Base-by-base conservation (phyloP, 2,797 vertebrate species). In the Halcyon badia region DNA sequence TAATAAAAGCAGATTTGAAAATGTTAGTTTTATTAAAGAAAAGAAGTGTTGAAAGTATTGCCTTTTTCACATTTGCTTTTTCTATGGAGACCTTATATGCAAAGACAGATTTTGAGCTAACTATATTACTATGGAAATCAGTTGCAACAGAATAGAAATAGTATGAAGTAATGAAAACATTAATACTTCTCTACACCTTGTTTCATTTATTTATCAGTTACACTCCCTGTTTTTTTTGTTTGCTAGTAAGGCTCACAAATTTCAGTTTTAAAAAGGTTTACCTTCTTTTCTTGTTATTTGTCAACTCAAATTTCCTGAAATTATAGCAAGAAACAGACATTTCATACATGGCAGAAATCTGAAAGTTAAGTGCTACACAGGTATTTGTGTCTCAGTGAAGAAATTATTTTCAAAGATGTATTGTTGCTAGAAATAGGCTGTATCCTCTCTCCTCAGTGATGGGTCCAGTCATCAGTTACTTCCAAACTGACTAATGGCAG, bases 111-210 rank as follows among this genome's bases (percentile, higher is more conserved):
- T 98, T 97, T 97, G 96, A 97, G 97, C 97, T 98, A 98, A 98
- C 97, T 97, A 66, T 97, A 98, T 98, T 98, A 98, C 97, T 98
- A 98, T 98, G 98, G 98, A 98, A 98, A 98, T 98, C 95, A 98
- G 95, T 89, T 96, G 83, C 96, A 97, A 97, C 96, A 95, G 97
- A 98, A 97, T 95, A 97, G 97, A 98, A 98, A 98, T 95, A 96
- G 96, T 97, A 96, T 90, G 97, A 98, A 98, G 98, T 98, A 98
- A 98, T 98, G 98, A 97, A 98, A 98, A 96, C 96, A 93, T 97
- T 98, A 98, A 98, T 98, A 97, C 97, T 97, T 97, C 97, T 98
- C 98, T 98, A 98, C 97, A 97, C 96, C 97, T 98, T 98, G 93
- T 98, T 98, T 98, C 97, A 97, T 97, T 98, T 98, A 97, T 97